phyloP scores from a whole-genome alignment of 1,140 invertebrate species.

The Lordiphosa collinella region DNA sequence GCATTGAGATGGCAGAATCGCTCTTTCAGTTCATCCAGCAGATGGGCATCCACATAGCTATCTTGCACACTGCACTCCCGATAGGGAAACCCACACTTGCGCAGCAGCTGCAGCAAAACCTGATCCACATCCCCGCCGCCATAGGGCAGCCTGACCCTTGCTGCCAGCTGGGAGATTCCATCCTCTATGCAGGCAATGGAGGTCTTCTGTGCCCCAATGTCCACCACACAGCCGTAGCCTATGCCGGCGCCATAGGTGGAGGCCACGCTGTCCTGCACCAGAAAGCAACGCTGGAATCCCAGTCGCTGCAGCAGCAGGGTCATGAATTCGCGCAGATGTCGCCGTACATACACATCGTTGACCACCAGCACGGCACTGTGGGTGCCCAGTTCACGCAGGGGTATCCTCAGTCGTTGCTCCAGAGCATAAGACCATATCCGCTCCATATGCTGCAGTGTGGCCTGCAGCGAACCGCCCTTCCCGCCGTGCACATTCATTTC shows the following conservation, averaged over 20 bases:
- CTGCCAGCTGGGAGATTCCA: conserved; percentile 94
- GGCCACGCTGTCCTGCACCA: conserved; percentile 92
- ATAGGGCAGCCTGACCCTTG: conserved; percentile 91
- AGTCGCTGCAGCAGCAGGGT: conserved; percentile 90
- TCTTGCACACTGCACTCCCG: conserved; percentile 85
- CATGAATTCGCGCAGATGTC: conserved; percentile 91
- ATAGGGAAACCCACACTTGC: conserved; percentile 94
- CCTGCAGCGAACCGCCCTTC: conserved; percentile 90
- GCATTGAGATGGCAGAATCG: conserved; percentile 95
- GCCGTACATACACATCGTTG: conserved; percentile 94
- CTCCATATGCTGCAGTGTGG: conserved; percentile 91
- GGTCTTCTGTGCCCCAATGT: conserved; percentile 97
- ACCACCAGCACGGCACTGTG: conserved; percentile 94
- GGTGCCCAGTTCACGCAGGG: conserved; percentile 85
- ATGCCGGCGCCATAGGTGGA: conserved; percentile 96
- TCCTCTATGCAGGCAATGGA: conserved; percentile 98
- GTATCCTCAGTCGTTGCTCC: conserved; percentile 84
- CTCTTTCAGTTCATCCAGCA: conserved; percentile 93
- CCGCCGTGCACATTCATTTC: conserved; percentile 92
- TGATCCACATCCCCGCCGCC: conserved; percentile 94
- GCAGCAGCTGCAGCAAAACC: conserved; percentile 91
- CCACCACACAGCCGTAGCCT: conserved; percentile 95
- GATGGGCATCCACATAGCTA: conserved; percentile 85
- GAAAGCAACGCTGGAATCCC: conserved; percentile 94
- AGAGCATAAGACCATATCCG: conserved; percentile 93